A percentile compares a stretch with the other conserved stretches of the same genome.
Evolutionary conservation across 2,113 vertebrate genomes (phyloP).

Genomic region (Phocoena sinus): DNA sequence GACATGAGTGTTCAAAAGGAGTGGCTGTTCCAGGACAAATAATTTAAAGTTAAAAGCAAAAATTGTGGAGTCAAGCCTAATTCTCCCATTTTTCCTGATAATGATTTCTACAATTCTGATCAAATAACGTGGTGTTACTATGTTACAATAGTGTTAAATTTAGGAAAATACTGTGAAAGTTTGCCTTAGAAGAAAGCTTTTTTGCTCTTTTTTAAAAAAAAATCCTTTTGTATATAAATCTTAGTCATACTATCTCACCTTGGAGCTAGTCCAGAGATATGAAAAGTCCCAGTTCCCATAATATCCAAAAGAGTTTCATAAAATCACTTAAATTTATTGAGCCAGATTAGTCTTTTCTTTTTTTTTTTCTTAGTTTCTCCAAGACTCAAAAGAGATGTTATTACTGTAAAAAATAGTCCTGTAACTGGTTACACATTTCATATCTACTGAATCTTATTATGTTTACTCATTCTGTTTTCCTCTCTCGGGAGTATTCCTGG

Average conservation of each 20-base stretch:
- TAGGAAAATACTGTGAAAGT: neutral
- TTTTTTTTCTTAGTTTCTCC: neutral
- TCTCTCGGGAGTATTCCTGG: neutral
- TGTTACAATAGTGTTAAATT: neutral
- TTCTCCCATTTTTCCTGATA: neutral
- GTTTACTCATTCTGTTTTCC: neutral
- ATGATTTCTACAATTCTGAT: neutral
- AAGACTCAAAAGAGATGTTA: neutral
- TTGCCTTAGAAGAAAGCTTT: neutral
- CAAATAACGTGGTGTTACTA: neutral
- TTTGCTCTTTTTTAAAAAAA: neutral
- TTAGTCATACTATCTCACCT: neutral
- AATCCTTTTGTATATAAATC: neutral
- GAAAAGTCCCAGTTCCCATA: accelerated
- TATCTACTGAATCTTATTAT: neutral
- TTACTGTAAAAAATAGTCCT: neutral
- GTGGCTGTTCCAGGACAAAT: neutral
- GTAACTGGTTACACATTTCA: neutral
- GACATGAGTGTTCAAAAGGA: neutral
- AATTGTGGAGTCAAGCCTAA: neutral
- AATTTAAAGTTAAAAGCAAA: neutral
- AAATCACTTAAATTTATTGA: neutral
- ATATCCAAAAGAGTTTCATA: neutral
- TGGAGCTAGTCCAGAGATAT: neutral
- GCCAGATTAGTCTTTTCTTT: neutral